Conservation (phyloP, 53 echinoderm and acorn worm species). For the Paelopatides confundens region DNA sequence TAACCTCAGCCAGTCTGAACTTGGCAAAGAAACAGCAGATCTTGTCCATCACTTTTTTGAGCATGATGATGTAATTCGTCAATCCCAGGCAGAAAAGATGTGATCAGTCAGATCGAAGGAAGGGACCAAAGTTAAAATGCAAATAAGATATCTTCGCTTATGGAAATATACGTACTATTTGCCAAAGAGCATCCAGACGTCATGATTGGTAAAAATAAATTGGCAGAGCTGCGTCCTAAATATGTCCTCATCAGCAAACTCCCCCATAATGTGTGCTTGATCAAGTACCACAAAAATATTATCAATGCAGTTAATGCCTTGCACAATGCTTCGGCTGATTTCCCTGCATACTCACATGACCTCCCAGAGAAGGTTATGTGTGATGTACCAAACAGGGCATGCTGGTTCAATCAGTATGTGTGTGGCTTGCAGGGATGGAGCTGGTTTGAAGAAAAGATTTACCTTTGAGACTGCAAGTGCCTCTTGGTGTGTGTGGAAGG, state of each 20-base stretch:
- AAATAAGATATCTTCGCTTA: too few species aligned
- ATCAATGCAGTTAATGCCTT: slow-evolving; percentile 38
- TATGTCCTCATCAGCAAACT: slow-evolving; percentile 64
- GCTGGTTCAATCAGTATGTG: slow-evolving; percentile 55
- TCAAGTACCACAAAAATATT: slow-evolving; percentile 51
- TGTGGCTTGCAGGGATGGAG: slow-evolving; percentile 25
- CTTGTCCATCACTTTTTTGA: too few species aligned
- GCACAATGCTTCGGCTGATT: slow-evolving; percentile 12
- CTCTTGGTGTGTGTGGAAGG: too few species aligned
- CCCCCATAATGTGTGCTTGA: slow-evolving; percentile 69
- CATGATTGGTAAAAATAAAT: slow-evolving; percentile 30
- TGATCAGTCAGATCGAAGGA: too few species aligned
- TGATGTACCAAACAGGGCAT: background rate
- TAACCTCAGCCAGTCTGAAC: too few species aligned
- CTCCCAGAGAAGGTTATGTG: slow-evolving; percentile 34
- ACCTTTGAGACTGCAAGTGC: background rate
- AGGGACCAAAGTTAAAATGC: too few species aligned
- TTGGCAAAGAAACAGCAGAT: background rate
- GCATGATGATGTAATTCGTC: slow-evolving; percentile 57
- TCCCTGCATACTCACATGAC: slow-evolving; percentile 39
- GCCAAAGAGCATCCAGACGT: background rate
- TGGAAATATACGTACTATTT: slow-evolving; percentile 51
- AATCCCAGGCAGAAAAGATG: slow-evolving; percentile 62
- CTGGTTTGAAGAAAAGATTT: background rate
- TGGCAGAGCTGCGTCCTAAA: slow-evolving; percentile 26